Conservation (phyloP, 1,140 invertebrate species). For the Galleria mellonella region DNA sequence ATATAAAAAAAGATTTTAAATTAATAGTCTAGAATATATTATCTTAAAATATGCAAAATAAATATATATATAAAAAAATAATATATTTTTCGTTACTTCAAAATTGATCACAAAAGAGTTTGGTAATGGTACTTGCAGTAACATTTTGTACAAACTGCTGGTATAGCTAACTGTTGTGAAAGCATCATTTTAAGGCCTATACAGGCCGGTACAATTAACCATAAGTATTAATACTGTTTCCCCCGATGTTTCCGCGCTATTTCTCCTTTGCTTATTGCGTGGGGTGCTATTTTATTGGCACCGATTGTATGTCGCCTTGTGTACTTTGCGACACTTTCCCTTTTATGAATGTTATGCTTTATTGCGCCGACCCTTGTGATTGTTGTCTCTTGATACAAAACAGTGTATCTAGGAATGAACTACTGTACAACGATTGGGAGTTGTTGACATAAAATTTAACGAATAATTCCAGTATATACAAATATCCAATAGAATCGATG, state of each 20-base stretch:
- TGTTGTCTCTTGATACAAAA: conserved; percentile 4
- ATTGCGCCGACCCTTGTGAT: conserved; percentile 27
- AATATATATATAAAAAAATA: no score
- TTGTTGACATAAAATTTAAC: no score
- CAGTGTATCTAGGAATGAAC: conserved; percentile 1
- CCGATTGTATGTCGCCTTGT: conserved; percentile 58
- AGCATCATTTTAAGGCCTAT: conserved; percentile 37
- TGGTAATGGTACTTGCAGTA: background rate
- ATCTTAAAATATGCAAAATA: no score
- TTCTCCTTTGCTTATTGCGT: conserved; percentile 58
- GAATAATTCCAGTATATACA: no score
- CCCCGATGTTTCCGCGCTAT: conserved; percentile 64
- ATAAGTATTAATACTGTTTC: conserved; percentile 72
- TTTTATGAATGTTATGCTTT: conserved; percentile 61
- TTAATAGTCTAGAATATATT: no score
- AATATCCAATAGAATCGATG: no score
- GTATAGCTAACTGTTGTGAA: no score
- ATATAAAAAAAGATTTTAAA: no score
- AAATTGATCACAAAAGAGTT: no score
- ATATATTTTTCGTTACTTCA: no score
- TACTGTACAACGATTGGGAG: no score
- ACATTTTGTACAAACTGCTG: no score
- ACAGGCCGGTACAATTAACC: conserved; percentile 57
- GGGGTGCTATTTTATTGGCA: conserved; percentile 64
- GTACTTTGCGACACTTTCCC: conserved; percentile 59